Evolutionary conservation across 2,797 vertebrate species (phyloP).

Genomic region (Schizopygopsis pylzovi): DNA sequence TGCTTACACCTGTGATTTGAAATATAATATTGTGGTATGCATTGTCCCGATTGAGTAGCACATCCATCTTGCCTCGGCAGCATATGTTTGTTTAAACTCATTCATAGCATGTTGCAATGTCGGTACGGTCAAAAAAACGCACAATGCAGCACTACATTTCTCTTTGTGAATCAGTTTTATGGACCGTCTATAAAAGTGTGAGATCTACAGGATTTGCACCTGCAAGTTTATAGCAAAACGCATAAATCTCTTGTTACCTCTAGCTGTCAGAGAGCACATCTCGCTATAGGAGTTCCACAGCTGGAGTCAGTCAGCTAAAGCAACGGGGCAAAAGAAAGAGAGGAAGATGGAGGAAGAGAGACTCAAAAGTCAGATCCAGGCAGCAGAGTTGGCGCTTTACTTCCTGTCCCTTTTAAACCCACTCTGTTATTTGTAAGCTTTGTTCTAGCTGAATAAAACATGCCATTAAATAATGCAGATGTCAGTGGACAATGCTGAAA

Average conservation of each 20-base stretch:
- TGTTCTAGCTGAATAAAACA: constrained; percentile 59
- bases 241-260: constrained; percentile 61
- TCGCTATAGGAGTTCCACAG: constrained; percentile 52
- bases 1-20: constrained; percentile 4
- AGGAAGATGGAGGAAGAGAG: constrained; percentile 17
- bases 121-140: constrained; percentile 42
- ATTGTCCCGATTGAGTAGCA: background rate
- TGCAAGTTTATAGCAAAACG: constrained; percentile 56
- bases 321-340: background rate
- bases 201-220: constrained; percentile 54
- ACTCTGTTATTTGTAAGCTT: constrained; percentile 56
- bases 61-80: constrained; percentile 18
- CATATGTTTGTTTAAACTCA: constrained; percentile 33
- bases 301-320: constrained; percentile 58
- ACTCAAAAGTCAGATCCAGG: constrained; percentile 29
- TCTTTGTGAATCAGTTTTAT: constrained; percentile 56
- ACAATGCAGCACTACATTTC: constrained; percentile 51
- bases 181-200: constrained; percentile 54
- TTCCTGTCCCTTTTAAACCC: constrained; percentile 41
- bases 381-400: constrained; percentile 8
- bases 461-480: constrained; percentile 65
- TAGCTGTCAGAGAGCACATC: constrained; percentile 48
- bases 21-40: constrained; percentile 13
- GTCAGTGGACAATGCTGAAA: constrained; percentile 54
- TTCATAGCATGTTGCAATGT: constrained; percentile 36